Conservation (phyloP, 2,797 vertebrate species). For the Squalus acanthias region DNA sequence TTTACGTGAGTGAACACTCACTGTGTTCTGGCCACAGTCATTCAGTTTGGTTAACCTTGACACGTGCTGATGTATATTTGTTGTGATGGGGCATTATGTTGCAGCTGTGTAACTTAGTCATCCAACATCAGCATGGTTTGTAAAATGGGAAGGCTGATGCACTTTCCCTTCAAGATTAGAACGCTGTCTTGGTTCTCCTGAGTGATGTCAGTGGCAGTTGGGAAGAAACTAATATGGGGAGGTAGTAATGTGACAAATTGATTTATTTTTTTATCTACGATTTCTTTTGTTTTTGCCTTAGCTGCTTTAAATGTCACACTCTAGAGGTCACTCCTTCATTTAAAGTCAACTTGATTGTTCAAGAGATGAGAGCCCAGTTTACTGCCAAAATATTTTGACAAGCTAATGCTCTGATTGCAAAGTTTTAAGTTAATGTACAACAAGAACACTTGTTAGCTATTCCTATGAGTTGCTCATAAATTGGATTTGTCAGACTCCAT, state of each 20-base stretch:
- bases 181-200: not conserved
- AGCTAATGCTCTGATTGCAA: not conserved
- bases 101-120: not conserved
- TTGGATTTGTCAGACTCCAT: no score
- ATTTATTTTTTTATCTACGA: not conserved
- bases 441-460: no score
- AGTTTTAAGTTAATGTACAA: not conserved
- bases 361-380: not conserved
- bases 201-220: not conserved
- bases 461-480: no score
- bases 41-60: not conserved
- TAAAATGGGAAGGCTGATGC: not conserved
- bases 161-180: not conserved
- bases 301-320: not conserved
- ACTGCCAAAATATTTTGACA: not conserved
- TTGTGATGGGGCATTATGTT: not conserved
- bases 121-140: not conserved
- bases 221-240: no score
- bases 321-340: not conserved
- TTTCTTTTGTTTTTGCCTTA: not conserved
- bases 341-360: not conserved
- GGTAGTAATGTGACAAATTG: not conserved
- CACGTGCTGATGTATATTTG: not conserved
- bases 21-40: not conserved
- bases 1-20: not conserved